Base-by-base conservation (phyloP, 1,140 invertebrate species). In the Oncopodura yosiiana region DNA sequence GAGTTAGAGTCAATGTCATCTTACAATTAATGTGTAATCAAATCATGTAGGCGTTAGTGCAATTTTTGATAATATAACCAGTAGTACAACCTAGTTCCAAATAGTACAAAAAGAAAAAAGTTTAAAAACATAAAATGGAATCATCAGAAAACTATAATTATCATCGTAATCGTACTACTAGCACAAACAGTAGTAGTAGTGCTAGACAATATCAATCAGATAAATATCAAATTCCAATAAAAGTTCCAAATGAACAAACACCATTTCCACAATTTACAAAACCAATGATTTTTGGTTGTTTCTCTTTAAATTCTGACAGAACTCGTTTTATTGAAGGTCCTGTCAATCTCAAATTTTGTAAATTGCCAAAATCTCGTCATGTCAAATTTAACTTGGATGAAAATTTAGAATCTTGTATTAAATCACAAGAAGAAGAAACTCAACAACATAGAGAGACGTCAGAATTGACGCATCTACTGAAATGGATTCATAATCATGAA, bases 231-330 rank as follows among this genome's bases (percentile, higher is more conserved):
- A 51, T 51, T 30, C 18, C 37, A 9, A 41, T 51, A 26, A 23
- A 14, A 51, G 16, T 11, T 23, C 37, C 32, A n/a, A 39, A 39
- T 37, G 59, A 61, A 29, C 37, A 38, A 12, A 57, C 53, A 3
- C 43, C 55, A 23, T 62, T 62, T 45, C 60, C 60, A 18, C 39
- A 12, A 26, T 62, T 62, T 55, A 30, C 51, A n/a, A 62, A 58
- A 48, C 61, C 61, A 14, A 39, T 38, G 12, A 54, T 63, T 19
- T 42, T 52, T 4, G 61, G 61, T 6, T 55, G 49, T 21, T 63
- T 59, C 36, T 57, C 57, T 12, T 48, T 63, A 23, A 49, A 60
- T 30, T n/a, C 45, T 3, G 19, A 46, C 11, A 38, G 57, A 43
- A 52, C 54, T n/a, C n/a, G n/a, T n/a, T 63, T 54, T 39, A 38